Conservation (phyloP, 2,888 invertebrate genomes). For the Automeris io region DNA sequence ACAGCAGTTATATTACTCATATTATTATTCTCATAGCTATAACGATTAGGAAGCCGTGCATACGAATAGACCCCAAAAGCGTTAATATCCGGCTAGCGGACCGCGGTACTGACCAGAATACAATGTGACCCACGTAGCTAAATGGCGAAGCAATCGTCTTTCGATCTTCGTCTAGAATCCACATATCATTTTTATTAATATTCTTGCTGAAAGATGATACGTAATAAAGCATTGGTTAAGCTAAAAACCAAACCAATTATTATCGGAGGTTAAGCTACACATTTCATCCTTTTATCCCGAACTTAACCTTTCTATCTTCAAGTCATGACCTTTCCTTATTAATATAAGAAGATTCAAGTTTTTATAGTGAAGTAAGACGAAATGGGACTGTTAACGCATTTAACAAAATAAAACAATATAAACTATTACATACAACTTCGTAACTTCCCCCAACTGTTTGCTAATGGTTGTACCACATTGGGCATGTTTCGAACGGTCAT, state of each 20-base stretch:
- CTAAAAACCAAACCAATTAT: too few relatives aligned
- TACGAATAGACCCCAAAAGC: constrained; percentile 30
- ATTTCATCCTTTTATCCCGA: too few relatives aligned
- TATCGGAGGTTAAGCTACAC: too few relatives aligned
- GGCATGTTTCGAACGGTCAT: constrained; percentile 29
- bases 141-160: constrained; percentile 47
- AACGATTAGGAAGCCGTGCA: constrained; percentile 18
- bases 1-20: not conserved
- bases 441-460: constrained; percentile 3
- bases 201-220: too few relatives aligned
- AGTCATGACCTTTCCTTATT: too few relatives aligned
- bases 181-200: too few relatives aligned
- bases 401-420: not conserved
- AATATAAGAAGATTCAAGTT: not conserved
- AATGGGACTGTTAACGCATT: too few relatives aligned
- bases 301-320: too few relatives aligned
- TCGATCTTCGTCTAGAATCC: too few relatives aligned
- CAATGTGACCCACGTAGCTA: constrained; percentile 49
- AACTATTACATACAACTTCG: not conserved
- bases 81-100: constrained; percentile 66
- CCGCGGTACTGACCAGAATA: constrained; percentile 38
- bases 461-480: constrained; percentile 15
- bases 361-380: not conserved
- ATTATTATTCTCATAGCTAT: constrained; percentile 1
- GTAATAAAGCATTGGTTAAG: too few relatives aligned